Percentiles rank a stretch among this genome's conserved stretches.
phyloP scores from a whole-genome alignment of 2,113 vertebrate species.

The Chloebia gouldiae region DNA sequence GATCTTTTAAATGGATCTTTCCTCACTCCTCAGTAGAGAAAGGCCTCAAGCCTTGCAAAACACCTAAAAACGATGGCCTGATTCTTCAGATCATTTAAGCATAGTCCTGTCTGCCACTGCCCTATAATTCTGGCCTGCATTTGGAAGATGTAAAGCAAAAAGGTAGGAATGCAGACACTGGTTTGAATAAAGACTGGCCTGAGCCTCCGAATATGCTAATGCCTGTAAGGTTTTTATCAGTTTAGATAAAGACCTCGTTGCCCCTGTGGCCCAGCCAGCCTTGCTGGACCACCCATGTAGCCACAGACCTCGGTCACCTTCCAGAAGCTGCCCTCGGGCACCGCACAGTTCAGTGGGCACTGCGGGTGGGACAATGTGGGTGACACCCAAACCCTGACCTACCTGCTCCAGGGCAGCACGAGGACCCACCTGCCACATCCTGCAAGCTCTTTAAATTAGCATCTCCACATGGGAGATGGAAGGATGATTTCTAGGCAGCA shows the following conservation, averaged over 20 bases:
- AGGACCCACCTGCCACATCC: not conserved
- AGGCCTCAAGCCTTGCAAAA: not conserved
- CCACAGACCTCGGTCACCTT: not conserved
- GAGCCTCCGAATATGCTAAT: not conserved
- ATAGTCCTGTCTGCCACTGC: not conserved
- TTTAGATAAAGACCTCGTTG: constrained; percentile 16
- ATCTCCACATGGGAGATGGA: not conserved
- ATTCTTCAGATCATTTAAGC: not conserved
- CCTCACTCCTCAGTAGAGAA: not conserved
- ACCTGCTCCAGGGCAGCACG: not conserved
- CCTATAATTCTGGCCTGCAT: not conserved
- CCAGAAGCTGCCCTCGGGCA: not conserved
- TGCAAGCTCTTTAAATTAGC: not conserved
- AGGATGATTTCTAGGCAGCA: not conserved
- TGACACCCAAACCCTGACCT: rapidly evolving
- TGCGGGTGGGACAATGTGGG: rapidly evolving
- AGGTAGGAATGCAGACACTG: not conserved
- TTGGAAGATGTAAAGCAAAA: not conserved
- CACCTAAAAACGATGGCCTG: not conserved
- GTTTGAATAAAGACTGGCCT: not conserved
- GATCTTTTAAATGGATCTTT: not conserved
- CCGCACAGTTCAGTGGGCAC: rapidly evolving
- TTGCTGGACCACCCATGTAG: constrained; percentile 23
- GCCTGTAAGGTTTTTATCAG: constrained; percentile 16
- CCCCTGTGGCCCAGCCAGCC: not conserved